A percentile compares a stretch with the other conserved stretches of the same genome.
These are phyloP conservation scores for Eurytoma californica DNA, from an alignment of 2,888 invertebrate species.

Conservation along the genomic window DNA sequence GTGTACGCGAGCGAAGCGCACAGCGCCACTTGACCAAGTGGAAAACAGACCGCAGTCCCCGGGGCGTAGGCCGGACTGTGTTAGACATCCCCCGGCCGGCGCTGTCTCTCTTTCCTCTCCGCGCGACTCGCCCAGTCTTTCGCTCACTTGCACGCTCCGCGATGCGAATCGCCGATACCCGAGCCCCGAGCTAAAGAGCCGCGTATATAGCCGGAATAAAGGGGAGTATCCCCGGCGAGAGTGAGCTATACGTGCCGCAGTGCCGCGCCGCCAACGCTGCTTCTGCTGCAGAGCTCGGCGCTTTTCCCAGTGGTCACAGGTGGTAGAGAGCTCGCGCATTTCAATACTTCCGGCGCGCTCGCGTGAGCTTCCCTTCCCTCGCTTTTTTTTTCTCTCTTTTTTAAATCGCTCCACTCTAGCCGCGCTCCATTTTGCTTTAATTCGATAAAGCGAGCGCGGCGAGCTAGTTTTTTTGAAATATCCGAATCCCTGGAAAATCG, in stretches of 20 bases:
- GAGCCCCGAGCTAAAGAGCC: conserved; percentile 19
- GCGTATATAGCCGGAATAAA: conserved; percentile 12
- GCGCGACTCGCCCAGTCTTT: conserved; percentile 1
- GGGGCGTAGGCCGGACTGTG: conserved; percentile 34
- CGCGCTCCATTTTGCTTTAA: background rate
- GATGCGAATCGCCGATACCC: conserved; percentile 31
- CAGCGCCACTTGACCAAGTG: conserved; percentile 41
- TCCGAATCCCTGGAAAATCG: no score
- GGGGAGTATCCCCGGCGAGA: conserved; percentile 2
- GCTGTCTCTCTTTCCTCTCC: background rate
- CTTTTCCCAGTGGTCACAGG: conserved; percentile 29
- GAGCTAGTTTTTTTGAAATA: background rate
- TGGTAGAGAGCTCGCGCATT: conserved; percentile 16
- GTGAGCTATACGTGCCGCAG: conserved; percentile 17
- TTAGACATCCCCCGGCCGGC: conserved; percentile 14
- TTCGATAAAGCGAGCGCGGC: background rate
- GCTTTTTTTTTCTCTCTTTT: background rate
- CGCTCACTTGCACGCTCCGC: conserved; percentile 17
- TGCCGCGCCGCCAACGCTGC: background rate
- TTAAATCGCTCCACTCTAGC: no score
- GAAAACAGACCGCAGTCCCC: conserved; percentile 50
- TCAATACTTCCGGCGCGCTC: conserved; percentile 13
- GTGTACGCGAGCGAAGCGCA: background rate
- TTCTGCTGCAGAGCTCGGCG: background rate
- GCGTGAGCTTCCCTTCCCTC: background rate